Percentiles rank a stretch among this genome's conserved stretches.
Conservation (phyloP, 2,888 invertebrate genomes). For the Cryptocephalus primarius region DNA sequence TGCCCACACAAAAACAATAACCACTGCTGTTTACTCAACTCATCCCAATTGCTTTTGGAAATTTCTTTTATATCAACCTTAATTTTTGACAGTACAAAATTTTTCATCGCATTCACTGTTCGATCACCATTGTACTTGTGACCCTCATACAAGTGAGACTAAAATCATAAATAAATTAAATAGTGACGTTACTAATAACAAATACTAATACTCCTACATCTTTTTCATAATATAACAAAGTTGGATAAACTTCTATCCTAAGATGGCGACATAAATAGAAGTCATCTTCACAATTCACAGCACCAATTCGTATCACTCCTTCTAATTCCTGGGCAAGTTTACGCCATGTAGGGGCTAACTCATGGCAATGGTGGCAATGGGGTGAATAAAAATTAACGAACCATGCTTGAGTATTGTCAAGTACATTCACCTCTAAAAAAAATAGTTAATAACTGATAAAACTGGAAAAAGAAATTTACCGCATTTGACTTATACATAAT, state of each 20-base stretch:
- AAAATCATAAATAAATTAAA: slow-evolving; percentile 10
- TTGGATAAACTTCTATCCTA: slow-evolving; percentile 64
- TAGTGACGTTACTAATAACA: not conserved
- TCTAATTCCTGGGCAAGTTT: slow-evolving; percentile 64
- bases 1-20: slow-evolving; percentile 48
- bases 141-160: slow-evolving; percentile 47
- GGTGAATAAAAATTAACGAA: slow-evolving; percentile 85
- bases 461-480: too few relatives aligned
- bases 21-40: slow-evolving; percentile 37
- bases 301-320: slow-evolving; percentile 68
- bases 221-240: slow-evolving; percentile 54
- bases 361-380: slow-evolving; percentile 76
- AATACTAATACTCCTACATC: slow-evolving; percentile 20
- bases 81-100: slow-evolving; percentile 52
- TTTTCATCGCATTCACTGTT: slow-evolving; percentile 46
- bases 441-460: not conserved
- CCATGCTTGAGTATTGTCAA: slow-evolving; percentile 56
- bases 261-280: slow-evolving; percentile 66
- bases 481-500: too few relatives aligned
- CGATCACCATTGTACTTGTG: slow-evolving; percentile 50
- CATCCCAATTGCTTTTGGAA: slow-evolving; percentile 33
- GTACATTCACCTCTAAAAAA: slow-evolving; percentile 36
- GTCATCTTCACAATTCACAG: slow-evolving; percentile 82
- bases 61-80: slow-evolving; percentile 36
- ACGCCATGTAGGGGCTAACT: slow-evolving; percentile 72